phyloP scores from a whole-genome alignment of 2,888 invertebrate species.

The Xanthorhoe designata region DNA sequence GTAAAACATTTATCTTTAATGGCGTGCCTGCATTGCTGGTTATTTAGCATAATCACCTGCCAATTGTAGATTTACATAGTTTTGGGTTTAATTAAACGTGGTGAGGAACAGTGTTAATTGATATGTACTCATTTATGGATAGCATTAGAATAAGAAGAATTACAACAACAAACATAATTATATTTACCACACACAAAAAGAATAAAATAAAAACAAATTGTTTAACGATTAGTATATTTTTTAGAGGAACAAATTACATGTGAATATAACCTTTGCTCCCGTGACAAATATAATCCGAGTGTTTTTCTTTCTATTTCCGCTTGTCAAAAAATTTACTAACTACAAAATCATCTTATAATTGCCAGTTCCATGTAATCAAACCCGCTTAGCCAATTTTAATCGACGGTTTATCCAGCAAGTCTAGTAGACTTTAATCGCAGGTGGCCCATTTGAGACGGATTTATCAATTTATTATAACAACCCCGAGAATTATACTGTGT shows the following conservation, averaged over 20 bases:
- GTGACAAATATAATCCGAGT: neutral
- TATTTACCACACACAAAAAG: too few relatives aligned
- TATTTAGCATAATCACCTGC: constrained; percentile 74
- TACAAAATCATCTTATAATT: constrained; percentile 4
- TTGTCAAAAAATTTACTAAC: too few relatives aligned
- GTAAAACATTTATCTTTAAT: constrained; percentile 70
- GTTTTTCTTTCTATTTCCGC: neutral
- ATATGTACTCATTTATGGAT: too few relatives aligned
- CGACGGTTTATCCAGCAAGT: constrained; percentile 14
- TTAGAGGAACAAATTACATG: too few relatives aligned
- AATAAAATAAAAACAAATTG: too few relatives aligned
- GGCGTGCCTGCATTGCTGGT: constrained; percentile 58
- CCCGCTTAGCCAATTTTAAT: constrained; percentile 8
- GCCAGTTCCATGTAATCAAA: constrained; percentile 1
- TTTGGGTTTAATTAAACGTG: constrained; percentile 10
- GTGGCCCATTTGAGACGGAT: constrained; percentile 48
- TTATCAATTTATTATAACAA: constrained; percentile 55
- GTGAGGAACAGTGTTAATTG: neutral
- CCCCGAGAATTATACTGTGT: constrained; percentile 47
- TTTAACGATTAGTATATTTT: too few relatives aligned
- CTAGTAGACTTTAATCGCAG: constrained; percentile 47
- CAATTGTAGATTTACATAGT: constrained; percentile 53
- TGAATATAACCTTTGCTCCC: too few relatives aligned
- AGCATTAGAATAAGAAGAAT: neutral
- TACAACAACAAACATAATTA: neutral